Evolutionary conservation across 2,797 vertebrate genomes (phyloP).

Genomic region (Hemitrygon akajei): DNA sequence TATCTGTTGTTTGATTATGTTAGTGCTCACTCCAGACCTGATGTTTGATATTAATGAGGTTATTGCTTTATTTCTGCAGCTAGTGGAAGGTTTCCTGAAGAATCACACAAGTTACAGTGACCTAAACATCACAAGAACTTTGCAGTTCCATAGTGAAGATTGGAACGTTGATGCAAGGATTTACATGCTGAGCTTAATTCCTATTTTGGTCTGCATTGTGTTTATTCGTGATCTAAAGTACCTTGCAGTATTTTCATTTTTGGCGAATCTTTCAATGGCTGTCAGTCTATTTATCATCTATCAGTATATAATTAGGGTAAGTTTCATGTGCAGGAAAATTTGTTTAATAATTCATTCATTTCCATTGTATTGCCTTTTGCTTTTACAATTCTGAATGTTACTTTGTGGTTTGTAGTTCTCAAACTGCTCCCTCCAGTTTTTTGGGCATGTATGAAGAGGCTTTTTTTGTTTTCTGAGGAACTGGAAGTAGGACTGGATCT

Average conservation of each 20-base stretch:
- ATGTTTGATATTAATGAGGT: not conserved
- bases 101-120: conserved; percentile 43
- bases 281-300: conserved; percentile 76
- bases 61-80: conserved; percentile 47
- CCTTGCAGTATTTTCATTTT: conserved; percentile 64
- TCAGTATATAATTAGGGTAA: conserved; percentile 67
- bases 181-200: conserved; percentile 75
- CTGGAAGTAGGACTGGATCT: not conserved
- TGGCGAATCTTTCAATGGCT: conserved; percentile 76
- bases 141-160: conserved; percentile 42
- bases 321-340: conserved; percentile 44
- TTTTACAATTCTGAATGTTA: not conserved
- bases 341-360: not conserved
- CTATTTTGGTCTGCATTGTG: conserved; percentile 67
- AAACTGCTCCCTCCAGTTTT: not conserved
- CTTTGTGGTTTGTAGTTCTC: not conserved
- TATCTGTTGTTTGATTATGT: not conserved
- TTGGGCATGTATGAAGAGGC: not conserved
- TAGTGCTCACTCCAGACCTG: not conserved
- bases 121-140: conserved; percentile 46
- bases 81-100: conserved; percentile 65
- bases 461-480: not conserved
- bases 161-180: conserved; percentile 62
- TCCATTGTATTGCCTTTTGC: too few relatives aligned
- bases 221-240: conserved; percentile 73